Percentiles rank a stretch among this genome's conserved stretches.
Conservation (phyloP, 2,113 vertebrate genomes). For the Pteronura brasiliensis region DNA sequence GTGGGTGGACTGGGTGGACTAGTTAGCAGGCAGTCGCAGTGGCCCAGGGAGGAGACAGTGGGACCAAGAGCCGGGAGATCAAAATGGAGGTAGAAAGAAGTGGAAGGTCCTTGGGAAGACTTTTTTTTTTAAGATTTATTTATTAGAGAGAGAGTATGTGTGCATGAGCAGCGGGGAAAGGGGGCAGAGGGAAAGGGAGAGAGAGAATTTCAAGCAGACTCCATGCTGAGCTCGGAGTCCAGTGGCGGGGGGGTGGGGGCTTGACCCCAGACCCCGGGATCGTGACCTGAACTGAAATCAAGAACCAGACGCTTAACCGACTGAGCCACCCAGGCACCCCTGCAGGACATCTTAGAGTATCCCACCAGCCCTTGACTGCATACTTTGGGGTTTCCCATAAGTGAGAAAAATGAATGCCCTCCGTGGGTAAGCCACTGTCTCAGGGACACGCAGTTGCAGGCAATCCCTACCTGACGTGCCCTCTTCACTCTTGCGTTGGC, state of each 20-base stretch:
- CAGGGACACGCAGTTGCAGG: not conserved
- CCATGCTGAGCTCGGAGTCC: not conserved
- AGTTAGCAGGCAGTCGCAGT: not conserved
- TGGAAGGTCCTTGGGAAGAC: not conserved
- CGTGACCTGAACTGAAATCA: not conserved
- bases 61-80: not conserved
- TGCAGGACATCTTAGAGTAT: not conserved
- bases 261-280: not conserved
- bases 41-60: not conserved
- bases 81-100: not conserved
- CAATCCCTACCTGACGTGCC: not conserved
- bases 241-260: no score
- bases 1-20: not conserved
- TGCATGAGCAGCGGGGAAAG: not conserved
- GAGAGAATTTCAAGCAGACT: not conserved
- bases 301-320: not conserved
- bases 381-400: not conserved
- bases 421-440: not conserved
- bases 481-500: not conserved
- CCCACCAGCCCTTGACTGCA: not conserved
- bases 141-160: not conserved
- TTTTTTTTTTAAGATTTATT: not conserved
- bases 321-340: not conserved
- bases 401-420: not conserved
- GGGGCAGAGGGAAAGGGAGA: not conserved